Percentiles rank a stretch among this genome's conserved stretches.
phyloP scores from a whole-genome alignment of 2,888 invertebrate genomes.

The Noctua janthe region DNA sequence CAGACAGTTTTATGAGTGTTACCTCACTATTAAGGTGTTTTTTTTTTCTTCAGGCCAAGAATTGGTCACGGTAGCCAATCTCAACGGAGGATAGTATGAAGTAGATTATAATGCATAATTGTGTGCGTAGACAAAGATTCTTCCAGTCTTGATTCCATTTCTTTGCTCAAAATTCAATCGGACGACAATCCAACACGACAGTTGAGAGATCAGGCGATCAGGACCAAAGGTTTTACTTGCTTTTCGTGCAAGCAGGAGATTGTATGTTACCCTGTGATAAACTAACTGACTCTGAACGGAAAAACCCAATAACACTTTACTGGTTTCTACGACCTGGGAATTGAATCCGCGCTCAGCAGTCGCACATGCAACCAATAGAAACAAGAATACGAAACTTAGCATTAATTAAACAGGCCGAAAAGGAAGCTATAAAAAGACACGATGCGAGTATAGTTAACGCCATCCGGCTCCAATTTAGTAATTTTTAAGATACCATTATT shows the following conservation, averaged over 20 bases:
- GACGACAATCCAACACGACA: background rate
- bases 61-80: background rate
- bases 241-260: background rate
- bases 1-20: slow-evolving; percentile 7
- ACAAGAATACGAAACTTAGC: background rate
- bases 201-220: background rate
- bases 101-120: no score
- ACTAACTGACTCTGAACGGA: background rate
- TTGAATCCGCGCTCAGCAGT: background rate
- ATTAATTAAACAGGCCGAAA: background rate
- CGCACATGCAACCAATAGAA: background rate
- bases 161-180: background rate
- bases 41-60: background rate
- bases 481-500: background rate
- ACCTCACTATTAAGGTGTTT: background rate
- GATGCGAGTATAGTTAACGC: background rate
- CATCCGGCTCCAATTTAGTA: background rate
- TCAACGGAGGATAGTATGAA: background rate
- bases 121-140: background rate
- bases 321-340: background rate
- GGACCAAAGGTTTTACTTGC: background rate
- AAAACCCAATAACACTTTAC: background rate
- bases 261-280: background rate
- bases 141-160: no score
- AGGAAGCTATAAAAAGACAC: slow-evolving; percentile 2